These are phyloP conservation scores for Macrostomum lignano DNA, from an alignment of 1,140 invertebrate species.

Conservation along the genomic window DNA sequence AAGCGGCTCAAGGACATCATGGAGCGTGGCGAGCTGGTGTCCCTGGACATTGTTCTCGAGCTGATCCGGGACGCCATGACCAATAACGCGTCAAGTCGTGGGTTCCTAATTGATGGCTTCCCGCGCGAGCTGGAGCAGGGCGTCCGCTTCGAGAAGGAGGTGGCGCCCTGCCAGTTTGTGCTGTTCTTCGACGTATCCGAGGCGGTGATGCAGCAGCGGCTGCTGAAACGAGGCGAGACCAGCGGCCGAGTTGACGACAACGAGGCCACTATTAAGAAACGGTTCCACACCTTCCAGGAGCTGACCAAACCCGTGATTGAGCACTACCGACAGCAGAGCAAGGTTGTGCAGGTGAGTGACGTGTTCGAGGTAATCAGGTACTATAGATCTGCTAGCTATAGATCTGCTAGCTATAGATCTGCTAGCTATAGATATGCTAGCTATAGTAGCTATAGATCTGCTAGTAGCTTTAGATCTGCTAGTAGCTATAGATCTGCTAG, in stretches of 20 bases:
- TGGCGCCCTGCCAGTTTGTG: constrained; percentile 45
- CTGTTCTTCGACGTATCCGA: constrained; percentile 55
- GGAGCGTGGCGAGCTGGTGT: constrained; percentile 48
- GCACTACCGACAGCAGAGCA: constrained; percentile 48
- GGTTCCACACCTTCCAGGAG: constrained; percentile 63
- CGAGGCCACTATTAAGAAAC: constrained; percentile 69
- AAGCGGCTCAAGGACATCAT: constrained; percentile 37
- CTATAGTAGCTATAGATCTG: too few relatives aligned
- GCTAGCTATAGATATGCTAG: too few relatives aligned
- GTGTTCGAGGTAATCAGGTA: too few relatives aligned
- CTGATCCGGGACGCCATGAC: constrained; percentile 23
- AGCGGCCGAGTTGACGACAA: constrained; percentile 87
- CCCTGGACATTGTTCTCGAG: constrained; percentile 30
- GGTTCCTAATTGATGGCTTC: constrained; percentile 62
- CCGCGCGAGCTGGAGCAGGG: constrained; percentile 56
- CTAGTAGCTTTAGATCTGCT: too few relatives aligned
- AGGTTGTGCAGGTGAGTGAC: constrained; percentile 31
- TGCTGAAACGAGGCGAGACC: constrained; percentile 53
- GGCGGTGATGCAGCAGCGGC: constrained; percentile 49
- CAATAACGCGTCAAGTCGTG: too few relatives aligned
- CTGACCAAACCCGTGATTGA: constrained; percentile 63
- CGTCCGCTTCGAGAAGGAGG: constrained; percentile 50
- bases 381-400: too few relatives aligned
- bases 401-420: too few relatives aligned
- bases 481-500: too few relatives aligned